Conservation (phyloP, 2,113 vertebrate species). For the Xenus cinereus region DNA sequence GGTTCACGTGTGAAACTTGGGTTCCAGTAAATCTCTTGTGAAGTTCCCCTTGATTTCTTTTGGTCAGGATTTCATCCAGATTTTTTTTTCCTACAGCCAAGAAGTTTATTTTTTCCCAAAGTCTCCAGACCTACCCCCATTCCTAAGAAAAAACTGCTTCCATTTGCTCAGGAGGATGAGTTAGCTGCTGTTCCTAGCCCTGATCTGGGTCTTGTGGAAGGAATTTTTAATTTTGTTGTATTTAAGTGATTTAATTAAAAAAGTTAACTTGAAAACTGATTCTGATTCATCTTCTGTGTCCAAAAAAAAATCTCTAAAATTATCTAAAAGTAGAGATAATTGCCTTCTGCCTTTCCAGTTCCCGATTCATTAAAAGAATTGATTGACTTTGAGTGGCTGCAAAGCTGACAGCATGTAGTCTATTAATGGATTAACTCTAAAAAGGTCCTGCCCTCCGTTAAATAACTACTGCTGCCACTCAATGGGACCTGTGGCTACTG, state of each 20-base stretch:
- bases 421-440: neutral
- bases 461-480: neutral
- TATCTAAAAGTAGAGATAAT: slow-evolving; percentile 24
- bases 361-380: slow-evolving; percentile 3
- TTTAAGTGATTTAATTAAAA: neutral
- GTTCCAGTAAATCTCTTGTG: neutral
- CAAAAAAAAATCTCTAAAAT: neutral
- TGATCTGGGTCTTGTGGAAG: neutral
- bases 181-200: neutral
- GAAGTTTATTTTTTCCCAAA: neutral
- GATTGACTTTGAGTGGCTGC: slow-evolving; percentile 26
- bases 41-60: neutral
- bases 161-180: neutral
- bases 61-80: neutral
- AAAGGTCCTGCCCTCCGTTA: slow-evolving; percentile 6
- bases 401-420: neutral
- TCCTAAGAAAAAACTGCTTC: neutral
- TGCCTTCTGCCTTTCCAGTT: neutral
- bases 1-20: neutral
- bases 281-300: neutral
- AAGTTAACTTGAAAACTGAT: neutral
- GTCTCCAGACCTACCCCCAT: neutral
- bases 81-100: neutral
- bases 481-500: neutral
- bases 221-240: neutral